Evolutionary conservation across 2,113 vertebrate species (phyloP).

Genomic region (Seriola quinqueradiata): DNA sequence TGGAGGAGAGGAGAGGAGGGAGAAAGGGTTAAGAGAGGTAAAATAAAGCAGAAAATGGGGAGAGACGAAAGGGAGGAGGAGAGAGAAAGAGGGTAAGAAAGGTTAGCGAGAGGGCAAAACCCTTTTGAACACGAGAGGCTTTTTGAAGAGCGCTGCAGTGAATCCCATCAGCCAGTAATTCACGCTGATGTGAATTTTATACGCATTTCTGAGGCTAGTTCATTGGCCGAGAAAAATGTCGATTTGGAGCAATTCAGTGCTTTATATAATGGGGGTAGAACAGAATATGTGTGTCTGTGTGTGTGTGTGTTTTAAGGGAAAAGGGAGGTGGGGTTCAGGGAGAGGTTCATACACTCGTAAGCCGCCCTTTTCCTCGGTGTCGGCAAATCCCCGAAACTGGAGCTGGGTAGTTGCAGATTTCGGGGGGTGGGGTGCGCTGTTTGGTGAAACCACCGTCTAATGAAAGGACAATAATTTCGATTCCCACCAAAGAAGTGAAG

Average conservation of each 20-base stretch:
- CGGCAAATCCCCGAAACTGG: slow-evolving; percentile 27
- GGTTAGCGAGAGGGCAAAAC: slow-evolving; percentile 47
- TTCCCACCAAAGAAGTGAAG: neutral
- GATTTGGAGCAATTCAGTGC: slow-evolving; percentile 29
- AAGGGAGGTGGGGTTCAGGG: slow-evolving; percentile 46
- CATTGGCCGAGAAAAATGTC: slow-evolving; percentile 52
- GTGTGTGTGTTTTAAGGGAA: slow-evolving; percentile 36
- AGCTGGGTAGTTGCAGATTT: slow-evolving; percentile 7
- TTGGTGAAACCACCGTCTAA: slow-evolving; percentile 15
- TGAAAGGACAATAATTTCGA: neutral
- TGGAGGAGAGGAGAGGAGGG: neutral
- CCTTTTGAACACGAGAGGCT: slow-evolving; percentile 22
- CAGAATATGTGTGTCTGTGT: slow-evolving; percentile 39
- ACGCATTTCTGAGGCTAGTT: slow-evolving; percentile 63
- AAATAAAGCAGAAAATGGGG: neutral
- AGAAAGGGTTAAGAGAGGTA: slow-evolving; percentile 29
- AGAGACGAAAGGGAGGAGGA: neutral
- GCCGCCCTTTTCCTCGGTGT: slow-evolving; percentile 1
- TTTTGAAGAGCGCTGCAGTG: slow-evolving; percentile 37
- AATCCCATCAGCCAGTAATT: slow-evolving; percentile 49
- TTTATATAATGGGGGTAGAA: slow-evolving; percentile 45
- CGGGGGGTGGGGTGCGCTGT: neutral
- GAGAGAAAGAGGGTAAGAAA: slow-evolving; percentile 8
- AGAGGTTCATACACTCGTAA: slow-evolving; percentile 46
- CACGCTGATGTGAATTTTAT: slow-evolving; percentile 64